Percentiles rank a stretch among this genome's conserved stretches.
Conservation (phyloP, 2,888 invertebrate genomes). For the Sipha maydis region DNA sequence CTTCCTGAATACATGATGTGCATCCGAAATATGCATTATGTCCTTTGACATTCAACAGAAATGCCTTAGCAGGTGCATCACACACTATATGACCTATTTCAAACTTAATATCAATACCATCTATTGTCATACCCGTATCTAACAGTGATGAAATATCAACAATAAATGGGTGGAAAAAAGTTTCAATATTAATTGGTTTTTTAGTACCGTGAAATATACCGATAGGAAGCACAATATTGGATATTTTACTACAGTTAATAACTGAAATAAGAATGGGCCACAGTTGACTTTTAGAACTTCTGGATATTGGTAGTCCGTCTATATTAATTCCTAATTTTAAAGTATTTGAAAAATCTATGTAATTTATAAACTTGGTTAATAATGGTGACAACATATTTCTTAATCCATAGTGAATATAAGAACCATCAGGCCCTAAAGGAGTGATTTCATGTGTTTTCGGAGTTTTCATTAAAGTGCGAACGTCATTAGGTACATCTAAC, state of each 20-base stretch:
- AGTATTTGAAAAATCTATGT: background rate
- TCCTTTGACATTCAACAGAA: background rate
- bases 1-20: too few species aligned
- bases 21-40: too few species aligned
- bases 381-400: background rate
- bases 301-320: too few species aligned
- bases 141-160: background rate
- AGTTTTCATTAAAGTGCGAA: background rate
- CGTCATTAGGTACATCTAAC: background rate
- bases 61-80: background rate
- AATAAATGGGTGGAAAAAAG: background rate
- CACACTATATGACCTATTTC: background rate
- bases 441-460: background rate
- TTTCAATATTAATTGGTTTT: background rate
- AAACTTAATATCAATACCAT: background rate
- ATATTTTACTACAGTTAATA: background rate
- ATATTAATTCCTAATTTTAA: background rate
- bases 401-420: conserved; percentile 1
- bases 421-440: background rate
- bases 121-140: background rate
- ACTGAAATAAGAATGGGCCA: background rate
- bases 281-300: too few species aligned
- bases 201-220: background rate
- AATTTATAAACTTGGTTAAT: conserved; percentile 1
- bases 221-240: background rate